Evolutionary conservation across 2,797 vertebrate species (phyloP).

Genomic region (Rhabdophis nuchalis): DNA sequence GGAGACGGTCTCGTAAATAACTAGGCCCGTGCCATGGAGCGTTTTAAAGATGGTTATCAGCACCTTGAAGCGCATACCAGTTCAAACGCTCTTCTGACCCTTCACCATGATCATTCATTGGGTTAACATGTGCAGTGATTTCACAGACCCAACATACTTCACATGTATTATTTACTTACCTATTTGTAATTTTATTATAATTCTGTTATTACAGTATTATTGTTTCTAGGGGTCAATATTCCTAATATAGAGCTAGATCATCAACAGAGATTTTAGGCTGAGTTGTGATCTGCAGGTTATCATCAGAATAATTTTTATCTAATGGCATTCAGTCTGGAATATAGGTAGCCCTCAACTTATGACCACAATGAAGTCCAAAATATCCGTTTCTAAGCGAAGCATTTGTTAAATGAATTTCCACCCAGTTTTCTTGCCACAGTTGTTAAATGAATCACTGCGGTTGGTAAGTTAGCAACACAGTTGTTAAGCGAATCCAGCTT

Average conservation of each 20-base stretch:
- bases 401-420: too few species aligned
- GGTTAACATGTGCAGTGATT: neutral
- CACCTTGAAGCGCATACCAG: too few species aligned
- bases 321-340: neutral
- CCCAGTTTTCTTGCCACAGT: too few species aligned
- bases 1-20: too few species aligned
- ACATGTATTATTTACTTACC: neutral
- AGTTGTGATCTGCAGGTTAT: neutral
- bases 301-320: neutral
- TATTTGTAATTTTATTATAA: neutral
- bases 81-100: neutral
- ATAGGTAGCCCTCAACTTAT: too few species aligned
- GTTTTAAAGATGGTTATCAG: too few species aligned
- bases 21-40: too few species aligned
- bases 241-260: neutral
- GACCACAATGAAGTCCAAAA: too few species aligned
- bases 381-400: too few species aligned
- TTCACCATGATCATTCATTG: neutral
- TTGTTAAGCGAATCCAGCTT: too few species aligned
- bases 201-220: neutral
- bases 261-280: neutral
- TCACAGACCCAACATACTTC: neutral
- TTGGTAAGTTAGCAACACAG: too few species aligned
- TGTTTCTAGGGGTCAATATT: neutral
- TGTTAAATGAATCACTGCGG: too few species aligned